Base-by-base conservation (phyloP, 2,797 vertebrate genomes). In the Scomberomorus guttatus region DNA sequence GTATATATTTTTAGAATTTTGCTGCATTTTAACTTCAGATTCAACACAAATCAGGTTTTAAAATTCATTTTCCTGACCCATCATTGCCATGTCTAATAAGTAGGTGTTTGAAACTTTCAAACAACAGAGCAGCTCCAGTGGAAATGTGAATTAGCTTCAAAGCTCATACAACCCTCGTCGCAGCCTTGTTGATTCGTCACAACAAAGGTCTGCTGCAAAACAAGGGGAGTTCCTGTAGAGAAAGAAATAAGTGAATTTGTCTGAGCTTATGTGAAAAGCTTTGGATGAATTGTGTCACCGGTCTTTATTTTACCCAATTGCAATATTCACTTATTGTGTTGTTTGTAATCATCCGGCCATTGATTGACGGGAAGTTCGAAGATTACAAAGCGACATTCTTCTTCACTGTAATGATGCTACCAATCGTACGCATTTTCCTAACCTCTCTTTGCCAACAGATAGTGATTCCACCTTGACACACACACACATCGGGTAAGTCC, bases 91-190 rank as follows among this genome's bases (percentile, higher is more conserved):
- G 58, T 29, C 27, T 72, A 50, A 75, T 57, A 37, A 62, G 62
- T 60, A 51, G 57, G 61, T 56, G 69, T 75, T 72, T 63, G 58
- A 81, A 50, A 6, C 18, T 66, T 78, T 82, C 37, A 63, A 73
- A 79, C 52, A 60, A 27, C 42, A 72, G 56, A 61, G 63, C 13
- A 44, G 59, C 56, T 72, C 46, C 4, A 4, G 55, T 77, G 37
- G 39, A 84, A 74, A 71, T 63, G 25, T 44, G 32, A 80, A 74
- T 80, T 71, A 60, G 22, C 13, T 57, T 75, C 34, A 60, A 75
- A 75, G 55, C 44, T 42, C 51, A 17, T 25, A 54, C 52, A 72
- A 32, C 7, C 25, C 29, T 72, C 34, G 56, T 70, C 3, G 1
- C 25, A 62, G 59, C 54, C 75, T 77, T 68, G 32, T 57, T 55